phyloP scores from a whole-genome alignment of 35 echinoderm and acorn worm species.

The Lytechinus variegatus region DNA sequence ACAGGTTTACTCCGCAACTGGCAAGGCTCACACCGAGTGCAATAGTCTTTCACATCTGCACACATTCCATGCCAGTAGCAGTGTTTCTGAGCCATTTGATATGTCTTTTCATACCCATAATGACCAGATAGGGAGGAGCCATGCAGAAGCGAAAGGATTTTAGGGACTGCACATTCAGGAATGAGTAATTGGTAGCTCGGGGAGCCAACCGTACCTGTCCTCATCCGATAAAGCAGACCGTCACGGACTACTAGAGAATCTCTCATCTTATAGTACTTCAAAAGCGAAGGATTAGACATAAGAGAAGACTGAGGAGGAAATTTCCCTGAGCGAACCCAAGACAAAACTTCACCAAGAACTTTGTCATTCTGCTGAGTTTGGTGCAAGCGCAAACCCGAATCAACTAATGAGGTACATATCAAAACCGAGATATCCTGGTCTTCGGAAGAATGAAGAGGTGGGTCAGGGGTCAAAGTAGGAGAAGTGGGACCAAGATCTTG shows the following conservation, averaged over 20 bases:
- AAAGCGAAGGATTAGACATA: not conserved
- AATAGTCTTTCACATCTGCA: constrained; percentile 6
- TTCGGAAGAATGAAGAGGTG: too few species aligned
- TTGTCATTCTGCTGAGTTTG: not conserved
- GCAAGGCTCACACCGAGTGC: constrained; percentile 4
- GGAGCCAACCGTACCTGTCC: too few species aligned
- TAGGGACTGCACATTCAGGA: too few species aligned
- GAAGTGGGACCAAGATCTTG: too few species aligned
- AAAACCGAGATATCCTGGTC: too few species aligned
- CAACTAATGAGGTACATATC: not conserved
- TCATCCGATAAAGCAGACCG: not conserved
- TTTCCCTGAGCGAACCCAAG: not conserved
- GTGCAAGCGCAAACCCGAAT: not conserved
- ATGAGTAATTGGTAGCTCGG: not conserved
- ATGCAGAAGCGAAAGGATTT: not conserved
- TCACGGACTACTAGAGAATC: not conserved
- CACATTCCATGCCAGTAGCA: constrained; percentile 46
- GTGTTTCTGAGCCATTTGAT: not conserved
- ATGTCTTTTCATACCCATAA: not conserved
- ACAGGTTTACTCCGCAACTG: too few species aligned
- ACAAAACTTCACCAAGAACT: not conserved
- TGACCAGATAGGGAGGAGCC: not conserved
- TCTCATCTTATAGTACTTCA: not conserved
- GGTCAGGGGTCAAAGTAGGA: too few species aligned
- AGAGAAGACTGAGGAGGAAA: not conserved